Percentiles rank a stretch among this genome's conserved stretches.
Conservation (phyloP, 2,888 invertebrate species). For the Mongoloraphidia duomilia region DNA sequence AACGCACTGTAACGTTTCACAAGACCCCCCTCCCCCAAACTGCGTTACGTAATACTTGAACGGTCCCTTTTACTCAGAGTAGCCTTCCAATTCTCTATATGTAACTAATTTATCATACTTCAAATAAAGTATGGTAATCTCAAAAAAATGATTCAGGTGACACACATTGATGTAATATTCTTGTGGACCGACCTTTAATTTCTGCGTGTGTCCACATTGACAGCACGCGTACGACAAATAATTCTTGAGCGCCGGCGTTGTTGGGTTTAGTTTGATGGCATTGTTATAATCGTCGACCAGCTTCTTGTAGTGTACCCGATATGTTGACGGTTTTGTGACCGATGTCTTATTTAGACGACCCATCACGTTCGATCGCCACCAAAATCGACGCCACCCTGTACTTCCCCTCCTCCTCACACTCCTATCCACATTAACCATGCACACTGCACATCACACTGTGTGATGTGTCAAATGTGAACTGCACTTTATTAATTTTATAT, state of each 20-base stretch:
- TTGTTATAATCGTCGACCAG: constrained; percentile 38
- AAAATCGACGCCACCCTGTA: constrained; percentile 12
- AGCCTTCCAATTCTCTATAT: no score
- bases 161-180: no score
- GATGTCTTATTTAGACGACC: constrained; percentile 34
- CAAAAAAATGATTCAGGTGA: no score
- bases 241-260: constrained; percentile 33
- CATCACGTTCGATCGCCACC: constrained; percentile 23
- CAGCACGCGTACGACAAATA: constrained; percentile 44
- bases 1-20: no score
- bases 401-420: constrained; percentile 12
- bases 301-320: constrained; percentile 42
- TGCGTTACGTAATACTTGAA: no score
- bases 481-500: no score
- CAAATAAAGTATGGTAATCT: no score
- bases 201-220: constrained; percentile 44
- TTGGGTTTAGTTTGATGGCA: no score
- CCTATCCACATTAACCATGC: constrained; percentile 1
- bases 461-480: no score
- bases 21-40: no score
- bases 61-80: no score
- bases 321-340: constrained; percentile 28
- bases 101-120: no score
- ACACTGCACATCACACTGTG: constrained; percentile 1
- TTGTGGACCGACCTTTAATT: constrained; percentile 30